These are phyloP conservation scores for Acomys russatus DNA, from an alignment of 2,797 vertebrate species.

Conservation along the genomic window DNA sequence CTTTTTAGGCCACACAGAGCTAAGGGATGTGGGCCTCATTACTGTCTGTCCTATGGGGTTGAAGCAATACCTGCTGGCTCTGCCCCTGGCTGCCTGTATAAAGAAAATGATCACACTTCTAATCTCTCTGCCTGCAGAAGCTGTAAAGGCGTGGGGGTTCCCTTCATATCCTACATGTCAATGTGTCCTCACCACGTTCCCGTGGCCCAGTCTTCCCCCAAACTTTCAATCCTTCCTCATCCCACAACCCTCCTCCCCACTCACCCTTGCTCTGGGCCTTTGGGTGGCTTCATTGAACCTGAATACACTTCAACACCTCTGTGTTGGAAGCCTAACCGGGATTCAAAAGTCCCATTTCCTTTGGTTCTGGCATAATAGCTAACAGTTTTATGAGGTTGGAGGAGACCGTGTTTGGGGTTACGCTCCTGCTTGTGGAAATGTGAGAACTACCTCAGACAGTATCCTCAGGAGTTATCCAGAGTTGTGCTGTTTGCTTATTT, in stretches of 20 bases:
- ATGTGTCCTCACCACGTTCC: background rate
- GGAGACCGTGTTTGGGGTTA: background rate
- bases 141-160: background rate
- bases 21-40: background rate
- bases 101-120: background rate
- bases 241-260: background rate
- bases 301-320: background rate
- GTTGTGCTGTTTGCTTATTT: background rate
- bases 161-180: background rate
- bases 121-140: background rate
- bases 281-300: background rate
- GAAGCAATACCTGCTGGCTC: background rate
- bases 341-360: rapidly evolving
- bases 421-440: background rate
- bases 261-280: background rate
- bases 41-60: background rate
- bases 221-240: background rate
- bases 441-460: background rate
- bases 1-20: background rate
- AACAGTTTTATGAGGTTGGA: background rate
- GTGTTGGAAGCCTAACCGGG: background rate
- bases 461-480: background rate
- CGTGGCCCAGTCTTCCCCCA: background rate
- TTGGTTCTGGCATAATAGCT: background rate
- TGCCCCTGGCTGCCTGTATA: background rate